Base-by-base conservation (phyloP, 2,888 invertebrate species). In the Muschampia plurimacula region DNA sequence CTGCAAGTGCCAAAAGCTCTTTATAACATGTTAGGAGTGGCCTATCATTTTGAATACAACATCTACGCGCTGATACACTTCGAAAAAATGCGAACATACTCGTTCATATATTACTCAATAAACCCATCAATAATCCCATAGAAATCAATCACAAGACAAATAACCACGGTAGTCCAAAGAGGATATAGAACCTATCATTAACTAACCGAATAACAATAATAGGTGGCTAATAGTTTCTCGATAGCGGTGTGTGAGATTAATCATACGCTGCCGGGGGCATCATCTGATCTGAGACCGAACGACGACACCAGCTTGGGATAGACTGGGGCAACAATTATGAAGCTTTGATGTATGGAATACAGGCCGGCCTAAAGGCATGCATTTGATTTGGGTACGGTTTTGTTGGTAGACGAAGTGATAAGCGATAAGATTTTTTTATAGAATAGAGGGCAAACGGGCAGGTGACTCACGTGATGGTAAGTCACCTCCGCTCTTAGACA, bases 281-380 rank as follows among this genome's bases (percentile, higher is more conserved):
- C 68, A 46, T 62, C 69, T 64, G 69, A 71, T 70, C 62, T 62
- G 8, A 39, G 55, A 65, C 65, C 46, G 65, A 32, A 64, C 28
- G 70, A 71, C 36, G 70, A 71, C 70, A 70, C 65, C 32, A 28
- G 65, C 65, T 28, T 59, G 65, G 59, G 70, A 70, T 64, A 55
- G 41, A 36, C 65, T 71, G 55, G n/a, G 64, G 70, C 65, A 65
- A 71, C 70, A 71, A 71, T 71, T 71, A 71, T 71, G 70, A 71
- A 71, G 59, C 59, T 57, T 59, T 71, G 70, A 71, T 71, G 70
- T 71, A 71, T 71, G 59, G 49, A 49, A 12, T 12, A 59, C 32
- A 59, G 81, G 76, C 77, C 75, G 73, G 85, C 85, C 82, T 76
- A 69, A 84, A 22, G 87, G 79, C 78, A 74, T 64, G 72, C 67